These are phyloP conservation scores for Elachura formosa DNA, from an alignment of 2,113 vertebrate genomes.

Conservation along the genomic window DNA sequence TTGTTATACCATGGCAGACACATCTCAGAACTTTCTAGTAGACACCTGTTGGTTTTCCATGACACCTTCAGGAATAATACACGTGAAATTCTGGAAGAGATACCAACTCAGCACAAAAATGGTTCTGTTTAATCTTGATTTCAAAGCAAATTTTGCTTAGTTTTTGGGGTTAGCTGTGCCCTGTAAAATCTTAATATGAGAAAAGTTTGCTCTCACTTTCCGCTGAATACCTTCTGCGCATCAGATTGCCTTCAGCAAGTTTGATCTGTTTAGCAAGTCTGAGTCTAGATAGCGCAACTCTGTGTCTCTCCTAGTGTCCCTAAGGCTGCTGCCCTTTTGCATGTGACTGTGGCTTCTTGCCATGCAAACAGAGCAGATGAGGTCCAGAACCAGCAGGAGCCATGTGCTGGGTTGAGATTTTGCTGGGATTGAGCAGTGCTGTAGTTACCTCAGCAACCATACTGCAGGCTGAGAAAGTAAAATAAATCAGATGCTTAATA, in stretches of 20 bases:
- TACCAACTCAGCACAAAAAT: not conserved
- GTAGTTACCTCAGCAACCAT: not conserved
- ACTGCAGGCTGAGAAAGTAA: not conserved
- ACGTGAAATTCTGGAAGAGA: not conserved
- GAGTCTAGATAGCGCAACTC: not conserved
- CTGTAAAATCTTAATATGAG: not conserved
- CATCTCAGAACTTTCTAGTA: not conserved
- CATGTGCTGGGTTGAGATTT: not conserved
- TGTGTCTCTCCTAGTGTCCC: fast-evolving
- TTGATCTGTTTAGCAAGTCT: not conserved
- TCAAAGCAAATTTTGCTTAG: not conserved
- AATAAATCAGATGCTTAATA: not conserved
- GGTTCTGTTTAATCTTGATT: not conserved
- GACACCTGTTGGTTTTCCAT: not conserved
- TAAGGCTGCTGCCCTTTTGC: not conserved
- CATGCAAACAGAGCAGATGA: fast-evolving
- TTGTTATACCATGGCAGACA: not conserved
- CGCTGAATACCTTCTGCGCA: not conserved
- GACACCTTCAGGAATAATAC: not conserved
- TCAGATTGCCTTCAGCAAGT: not conserved
- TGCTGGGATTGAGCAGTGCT: not conserved
- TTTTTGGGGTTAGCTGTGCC: not conserved
- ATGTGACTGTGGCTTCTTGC: not conserved
- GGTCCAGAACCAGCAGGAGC: not conserved
- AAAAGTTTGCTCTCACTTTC: not conserved